Base-by-base conservation (phyloP, 1,140 invertebrate species). In the Camponotus floridanus region DNA sequence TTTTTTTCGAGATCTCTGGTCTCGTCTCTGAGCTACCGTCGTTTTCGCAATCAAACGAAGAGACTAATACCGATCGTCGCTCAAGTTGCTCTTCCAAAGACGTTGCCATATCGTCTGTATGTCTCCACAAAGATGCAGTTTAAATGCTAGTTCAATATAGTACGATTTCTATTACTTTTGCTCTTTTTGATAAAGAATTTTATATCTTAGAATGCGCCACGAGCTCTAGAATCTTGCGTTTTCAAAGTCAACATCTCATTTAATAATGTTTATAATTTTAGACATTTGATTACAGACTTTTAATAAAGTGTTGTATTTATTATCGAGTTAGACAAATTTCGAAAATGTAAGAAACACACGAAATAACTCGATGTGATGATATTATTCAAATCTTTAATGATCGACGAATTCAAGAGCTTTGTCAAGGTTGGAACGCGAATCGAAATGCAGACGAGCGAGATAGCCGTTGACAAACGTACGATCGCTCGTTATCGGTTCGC, bases 401-500 rank as follows among this genome's bases (percentile, higher is more conserved):
- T 73, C 9, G 55, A 73, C 39, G 13, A 73, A 73, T 83, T 83
- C 55, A 18, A 36, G 31, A 15, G 55, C 61, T 73, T 81, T 61
- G 65, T 18, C 36, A 51, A 57, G 15, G 39, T 71, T 18, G 67
- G 48, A 45, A 33, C 36, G 18, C 18, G 39, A 26, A 83, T 83
- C 39, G 48, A 70, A 80, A n/a, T 33, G 6, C 11, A 42, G 55
- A 73, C n/a, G 48, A 73, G 57, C 31, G 39, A 51, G 79, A 83
- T 73, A 73, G 39, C 15, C 64, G 39, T 18, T 70, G 55, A 73
- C 67, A 68, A 79, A 79, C 55, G 39, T 48, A 61, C 39, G 55
- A 45, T 73, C 55, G 67, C 42, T 73, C 79, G 68, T 83, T 83
- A 83, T 83, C 55, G 79, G 79, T 48, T 74, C 68, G 64, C 33